Evolutionary conservation across 2,797 vertebrate species (phyloP).

Genomic region (Sylvilagus floridanus): DNA sequence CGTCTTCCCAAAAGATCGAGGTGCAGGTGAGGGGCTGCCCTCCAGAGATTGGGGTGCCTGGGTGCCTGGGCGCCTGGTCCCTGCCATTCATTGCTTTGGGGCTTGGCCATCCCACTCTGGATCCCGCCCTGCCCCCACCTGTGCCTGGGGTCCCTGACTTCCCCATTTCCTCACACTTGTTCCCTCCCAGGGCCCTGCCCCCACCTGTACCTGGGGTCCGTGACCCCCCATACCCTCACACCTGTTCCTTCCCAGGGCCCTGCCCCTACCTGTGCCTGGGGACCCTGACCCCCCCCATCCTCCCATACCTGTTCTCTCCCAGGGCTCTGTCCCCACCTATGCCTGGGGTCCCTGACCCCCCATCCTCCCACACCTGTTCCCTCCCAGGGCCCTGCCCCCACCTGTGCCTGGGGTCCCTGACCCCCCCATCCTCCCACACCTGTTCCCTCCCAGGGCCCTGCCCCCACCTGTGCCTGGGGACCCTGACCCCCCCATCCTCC

Average conservation of each 20-base stretch:
- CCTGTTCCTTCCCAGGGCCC: slow-evolving; percentile 90
- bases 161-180: slow-evolving; percentile 88
- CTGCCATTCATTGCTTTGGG: neutral
- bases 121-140: slow-evolving; percentile 90
- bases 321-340: slow-evolving; percentile 94
- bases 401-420: neutral
- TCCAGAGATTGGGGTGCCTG: neutral
- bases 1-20: slow-evolving; percentile 94
- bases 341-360: too few relatives aligned
- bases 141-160: slow-evolving; percentile 85
- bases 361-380: slow-evolving; percentile 89
- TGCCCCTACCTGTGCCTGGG: too few relatives aligned
- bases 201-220: neutral
- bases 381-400: slow-evolving; percentile 87
- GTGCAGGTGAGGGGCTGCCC: slow-evolving; percentile 91
- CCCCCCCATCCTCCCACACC: neutral
- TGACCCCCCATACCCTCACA: neutral
- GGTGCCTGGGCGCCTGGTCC: rapidly evolving
- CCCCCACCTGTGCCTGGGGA: slow-evolving; percentile 90
- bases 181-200: slow-evolving; percentile 88
- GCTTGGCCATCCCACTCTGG: neutral
- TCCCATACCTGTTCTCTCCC: slow-evolving; percentile 12
- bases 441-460: slow-evolving; percentile 90
- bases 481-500: slow-evolving; percentile 82
- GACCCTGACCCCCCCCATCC: too few relatives aligned